phyloP scores from a whole-genome alignment of 2,113 vertebrate genomes.

The Xiphias gladius region DNA sequence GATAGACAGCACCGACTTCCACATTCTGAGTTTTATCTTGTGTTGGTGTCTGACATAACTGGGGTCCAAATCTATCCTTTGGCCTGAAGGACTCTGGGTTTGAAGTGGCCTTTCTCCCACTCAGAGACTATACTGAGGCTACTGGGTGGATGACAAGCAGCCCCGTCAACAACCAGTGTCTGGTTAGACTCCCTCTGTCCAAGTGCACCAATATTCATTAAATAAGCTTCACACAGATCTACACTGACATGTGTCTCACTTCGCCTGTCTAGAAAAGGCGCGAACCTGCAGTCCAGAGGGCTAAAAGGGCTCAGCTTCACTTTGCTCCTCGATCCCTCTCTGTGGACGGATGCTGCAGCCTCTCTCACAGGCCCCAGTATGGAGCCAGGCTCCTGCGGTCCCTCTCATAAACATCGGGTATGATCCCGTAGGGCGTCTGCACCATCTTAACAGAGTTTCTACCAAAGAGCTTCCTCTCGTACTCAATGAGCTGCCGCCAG shows the following conservation, averaged over 20 bases:
- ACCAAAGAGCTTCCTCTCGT: conserved; percentile 96
- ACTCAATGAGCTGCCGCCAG: conserved; percentile 98
- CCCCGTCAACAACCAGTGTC: conserved; percentile 32
- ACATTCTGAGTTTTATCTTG: conserved; percentile 5
- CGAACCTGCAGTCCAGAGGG: conserved; percentile 42
- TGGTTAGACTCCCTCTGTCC: conserved; percentile 40
- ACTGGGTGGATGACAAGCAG: conserved; percentile 37
- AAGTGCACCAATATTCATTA: conserved; percentile 44
- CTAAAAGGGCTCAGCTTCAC: conserved; percentile 38
- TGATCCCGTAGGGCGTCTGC: conserved; percentile 94
- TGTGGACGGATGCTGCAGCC: neutral
- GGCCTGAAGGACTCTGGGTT: conserved; percentile 37
- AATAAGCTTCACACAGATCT: conserved; percentile 63
- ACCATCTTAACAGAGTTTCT: conserved; percentile 97
- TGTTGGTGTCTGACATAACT: conserved; percentile 40
- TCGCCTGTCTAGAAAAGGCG: conserved; percentile 52
- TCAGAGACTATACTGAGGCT: conserved; percentile 39
- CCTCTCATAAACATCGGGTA: conserved; percentile 95
- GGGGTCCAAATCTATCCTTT: conserved; percentile 43
- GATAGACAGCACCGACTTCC: conserved; percentile 31
- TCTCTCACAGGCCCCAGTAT: conserved; percentile 92
- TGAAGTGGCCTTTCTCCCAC: conserved; percentile 46
- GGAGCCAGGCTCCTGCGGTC: conserved; percentile 93
- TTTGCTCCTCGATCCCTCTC: conserved; percentile 34
- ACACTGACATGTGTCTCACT: conserved; percentile 52